phyloP scores from a whole-genome alignment of 2,797 vertebrate genomes.

The Urosaurus nigricauda region DNA sequence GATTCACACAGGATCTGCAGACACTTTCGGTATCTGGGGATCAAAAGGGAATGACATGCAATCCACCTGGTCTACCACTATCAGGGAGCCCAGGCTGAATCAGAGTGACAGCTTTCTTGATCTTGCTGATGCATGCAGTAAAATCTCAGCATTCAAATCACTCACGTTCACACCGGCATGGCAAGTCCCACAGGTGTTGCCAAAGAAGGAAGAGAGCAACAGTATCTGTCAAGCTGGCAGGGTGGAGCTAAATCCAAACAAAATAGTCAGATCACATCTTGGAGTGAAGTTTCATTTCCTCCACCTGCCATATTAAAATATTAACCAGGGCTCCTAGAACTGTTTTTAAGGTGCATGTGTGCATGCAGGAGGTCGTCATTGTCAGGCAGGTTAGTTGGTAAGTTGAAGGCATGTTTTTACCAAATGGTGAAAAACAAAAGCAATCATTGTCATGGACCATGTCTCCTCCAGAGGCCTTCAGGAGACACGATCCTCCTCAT shows the following conservation, averaged over 20 bases:
- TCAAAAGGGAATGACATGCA: neutral
- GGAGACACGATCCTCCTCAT: no score
- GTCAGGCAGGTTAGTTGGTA: no score
- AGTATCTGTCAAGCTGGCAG: constrained; percentile 22
- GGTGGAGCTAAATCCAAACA: constrained; percentile 1
- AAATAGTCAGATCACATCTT: constrained; percentile 4
- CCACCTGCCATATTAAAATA: neutral
- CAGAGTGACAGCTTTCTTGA: neutral
- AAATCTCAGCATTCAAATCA: no score
- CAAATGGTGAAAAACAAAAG: no score
- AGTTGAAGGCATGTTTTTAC: no score
- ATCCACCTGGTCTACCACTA: neutral
- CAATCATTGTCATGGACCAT: no score
- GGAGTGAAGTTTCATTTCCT: constrained; percentile 21
- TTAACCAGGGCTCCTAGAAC: no score
- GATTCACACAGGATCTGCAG: neutral
- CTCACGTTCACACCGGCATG: neutral
- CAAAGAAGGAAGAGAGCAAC: neutral
- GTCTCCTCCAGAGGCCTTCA: no score
- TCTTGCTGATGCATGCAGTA: neutral
- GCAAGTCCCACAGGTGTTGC: constrained; percentile 9
- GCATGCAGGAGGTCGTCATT: no score
- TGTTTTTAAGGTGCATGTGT: no score
- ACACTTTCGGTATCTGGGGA: neutral
- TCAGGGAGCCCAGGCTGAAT: neutral